Evolutionary conservation across 2,888 invertebrate genomes (phyloP), one percentile per base, ranked within the genome.

Genomic region (Tholera decimalis): DNA sequence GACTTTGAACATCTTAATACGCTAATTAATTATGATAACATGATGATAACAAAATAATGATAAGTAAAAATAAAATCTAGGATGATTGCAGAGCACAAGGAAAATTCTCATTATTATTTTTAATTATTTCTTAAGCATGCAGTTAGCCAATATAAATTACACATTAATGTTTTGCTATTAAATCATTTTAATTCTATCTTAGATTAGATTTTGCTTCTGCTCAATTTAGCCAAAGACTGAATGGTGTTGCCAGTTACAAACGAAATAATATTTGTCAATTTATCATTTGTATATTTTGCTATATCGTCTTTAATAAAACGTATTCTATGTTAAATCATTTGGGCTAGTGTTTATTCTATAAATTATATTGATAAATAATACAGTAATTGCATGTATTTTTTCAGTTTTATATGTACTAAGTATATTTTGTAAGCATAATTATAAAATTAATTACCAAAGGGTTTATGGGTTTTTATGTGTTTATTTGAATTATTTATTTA

Each of bases 161-260:
- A 64, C 61, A 56, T 46, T 49, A 46, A 24, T 49, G 43, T 30
- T 57, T 33, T 26, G 37, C 15, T 24, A 24, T 33, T 18, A 43
- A n/a, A 30, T 56, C 39, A 35, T 43, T 49, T 15, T 60, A n/a
- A 66, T 50, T 61, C 20, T 51, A 41, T 67, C 46, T 65, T 74
- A 70, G 20, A 47, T 63, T 33, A 65, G 24, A 66, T 47, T 76
- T 82, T 83, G 82, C 83, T 85, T 88, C 81, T 85, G 92, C 92
- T 93, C 93, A 93, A 92, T 85, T 79, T 88, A 85, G 89, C 93
- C 92, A 93, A 93, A 94, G 94, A 94, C 92, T 91, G 91, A 91
- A 85, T 80, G 83, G 76, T 83, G 82, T 78, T 79, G 80, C 76
- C 72, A 76, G 74, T 79, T 79, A 70, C 62, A 67, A 70, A 59